These are phyloP conservation scores for Athalia rosae DNA, from an alignment of 2,888 invertebrate genomes.

Conservation along the genomic window DNA sequence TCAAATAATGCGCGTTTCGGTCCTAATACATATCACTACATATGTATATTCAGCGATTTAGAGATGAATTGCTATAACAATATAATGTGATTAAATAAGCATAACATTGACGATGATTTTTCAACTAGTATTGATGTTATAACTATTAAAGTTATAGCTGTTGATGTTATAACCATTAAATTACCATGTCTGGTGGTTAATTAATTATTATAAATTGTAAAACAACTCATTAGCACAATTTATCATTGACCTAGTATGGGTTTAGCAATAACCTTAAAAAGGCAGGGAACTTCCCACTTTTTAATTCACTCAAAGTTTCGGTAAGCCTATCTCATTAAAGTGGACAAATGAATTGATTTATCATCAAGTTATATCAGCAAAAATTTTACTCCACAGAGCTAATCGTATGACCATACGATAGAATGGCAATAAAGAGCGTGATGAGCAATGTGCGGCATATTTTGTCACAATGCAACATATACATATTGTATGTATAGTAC, in stretches of 20 bases:
- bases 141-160: too few species aligned
- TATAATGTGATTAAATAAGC: neutral
- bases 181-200: slow-evolving; percentile 31
- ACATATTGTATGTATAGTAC: neutral
- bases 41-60: neutral
- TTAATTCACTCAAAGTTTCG: slow-evolving; percentile 31
- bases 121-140: slow-evolving; percentile 32
- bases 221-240: slow-evolving; percentile 16
- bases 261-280: slow-evolving; percentile 24
- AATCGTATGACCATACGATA: slow-evolving; percentile 1
- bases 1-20: slow-evolving; percentile 21
- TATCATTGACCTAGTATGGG: slow-evolving; percentile 8
- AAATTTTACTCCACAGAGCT: slow-evolving; percentile 25
- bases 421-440: slow-evolving; percentile 16
- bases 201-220: slow-evolving; percentile 25
- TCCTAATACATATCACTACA: slow-evolving; percentile 5
- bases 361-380: slow-evolving; percentile 2
- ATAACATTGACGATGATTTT: slow-evolving; percentile 26
- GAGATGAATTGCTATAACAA: neutral
- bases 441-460: slow-evolving; percentile 5
- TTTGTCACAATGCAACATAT: slow-evolving; percentile 5
- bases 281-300: slow-evolving; percentile 28
- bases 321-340: slow-evolving; percentile 31
- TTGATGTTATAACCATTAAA: slow-evolving; percentile 13
- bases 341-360: slow-evolving; percentile 24